Conservation (phyloP, 2,113 vertebrate species). For the Dasyornis broadbenti region DNA sequence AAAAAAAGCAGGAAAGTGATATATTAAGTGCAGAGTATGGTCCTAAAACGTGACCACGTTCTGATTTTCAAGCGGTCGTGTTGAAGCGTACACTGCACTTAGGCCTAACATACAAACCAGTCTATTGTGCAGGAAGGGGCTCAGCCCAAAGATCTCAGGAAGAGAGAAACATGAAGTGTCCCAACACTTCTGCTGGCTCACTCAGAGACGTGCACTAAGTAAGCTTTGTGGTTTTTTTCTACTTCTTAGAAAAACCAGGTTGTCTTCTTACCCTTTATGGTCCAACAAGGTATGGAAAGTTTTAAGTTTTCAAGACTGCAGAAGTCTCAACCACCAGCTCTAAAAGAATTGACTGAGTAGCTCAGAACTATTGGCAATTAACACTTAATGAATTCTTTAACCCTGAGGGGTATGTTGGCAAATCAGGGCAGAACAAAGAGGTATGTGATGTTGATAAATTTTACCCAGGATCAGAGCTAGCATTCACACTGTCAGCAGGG, state of each 20-base stretch:
- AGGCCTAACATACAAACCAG: neutral
- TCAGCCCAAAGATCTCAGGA: neutral
- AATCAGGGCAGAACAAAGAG: neutral
- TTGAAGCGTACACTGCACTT: accelerated
- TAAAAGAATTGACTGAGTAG: neutral
- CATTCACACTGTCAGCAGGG: neutral
- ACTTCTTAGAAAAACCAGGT: neutral
- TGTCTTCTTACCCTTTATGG: neutral
- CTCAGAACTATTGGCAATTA: accelerated
- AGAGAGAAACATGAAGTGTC: neutral
- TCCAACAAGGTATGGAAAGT: neutral
- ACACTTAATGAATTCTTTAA: neutral
- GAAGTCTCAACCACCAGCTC: neutral
- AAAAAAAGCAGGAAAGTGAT: neutral
- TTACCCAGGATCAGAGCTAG: neutral
- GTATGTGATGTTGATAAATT: accelerated
- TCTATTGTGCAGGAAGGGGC: neutral
- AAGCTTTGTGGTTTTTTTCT: accelerated
- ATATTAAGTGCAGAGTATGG: neutral
- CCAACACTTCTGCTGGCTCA: neutral
- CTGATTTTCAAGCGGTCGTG: neutral
- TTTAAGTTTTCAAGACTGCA: neutral
- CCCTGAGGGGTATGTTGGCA: neutral
- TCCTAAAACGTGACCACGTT: accelerated
- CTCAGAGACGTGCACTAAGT: accelerated